phyloP scores from a whole-genome alignment of 2,797 vertebrate genomes.

The Phataginus tetradactyla region DNA sequence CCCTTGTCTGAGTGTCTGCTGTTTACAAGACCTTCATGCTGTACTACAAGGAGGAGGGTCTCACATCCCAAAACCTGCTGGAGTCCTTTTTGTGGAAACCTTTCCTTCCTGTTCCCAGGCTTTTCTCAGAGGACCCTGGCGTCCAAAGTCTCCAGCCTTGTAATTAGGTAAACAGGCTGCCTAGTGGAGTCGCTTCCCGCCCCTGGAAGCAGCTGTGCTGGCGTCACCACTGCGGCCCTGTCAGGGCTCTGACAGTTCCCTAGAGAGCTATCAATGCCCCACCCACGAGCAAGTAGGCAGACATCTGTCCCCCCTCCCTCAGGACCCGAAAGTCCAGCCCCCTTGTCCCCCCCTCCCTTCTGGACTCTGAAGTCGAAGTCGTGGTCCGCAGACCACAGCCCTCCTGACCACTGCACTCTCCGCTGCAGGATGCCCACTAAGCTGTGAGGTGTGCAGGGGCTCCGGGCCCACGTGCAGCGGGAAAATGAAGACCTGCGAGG shows the following conservation, averaged over 20 bases:
- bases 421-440: conserved; percentile 64
- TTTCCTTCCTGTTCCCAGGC: conserved; percentile 15
- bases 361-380: not conserved
- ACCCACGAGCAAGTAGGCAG: not conserved
- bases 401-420: not conserved
- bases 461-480: conserved; percentile 64
- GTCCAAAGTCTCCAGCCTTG: conserved; percentile 48
- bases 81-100: not conserved
- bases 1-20: not conserved
- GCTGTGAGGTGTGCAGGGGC: conserved; percentile 74
- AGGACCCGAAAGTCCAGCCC: not conserved
- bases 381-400: not conserved
- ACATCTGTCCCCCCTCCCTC: not conserved
- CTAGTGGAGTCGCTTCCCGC: conserved; percentile 52
- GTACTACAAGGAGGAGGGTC: not conserved
- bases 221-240: not conserved
- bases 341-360: not conserved
- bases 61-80: not conserved
- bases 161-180: conserved; percentile 65
- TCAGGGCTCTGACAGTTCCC: conserved; percentile 16
- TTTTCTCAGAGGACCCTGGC: conserved; percentile 33
- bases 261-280: not conserved
- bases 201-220: conserved; percentile 41
- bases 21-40: not conserved
- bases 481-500: conserved; percentile 59